Base-by-base conservation (phyloP, 2,888 invertebrate genomes). In the Drosophila suboccidentalis region DNA sequence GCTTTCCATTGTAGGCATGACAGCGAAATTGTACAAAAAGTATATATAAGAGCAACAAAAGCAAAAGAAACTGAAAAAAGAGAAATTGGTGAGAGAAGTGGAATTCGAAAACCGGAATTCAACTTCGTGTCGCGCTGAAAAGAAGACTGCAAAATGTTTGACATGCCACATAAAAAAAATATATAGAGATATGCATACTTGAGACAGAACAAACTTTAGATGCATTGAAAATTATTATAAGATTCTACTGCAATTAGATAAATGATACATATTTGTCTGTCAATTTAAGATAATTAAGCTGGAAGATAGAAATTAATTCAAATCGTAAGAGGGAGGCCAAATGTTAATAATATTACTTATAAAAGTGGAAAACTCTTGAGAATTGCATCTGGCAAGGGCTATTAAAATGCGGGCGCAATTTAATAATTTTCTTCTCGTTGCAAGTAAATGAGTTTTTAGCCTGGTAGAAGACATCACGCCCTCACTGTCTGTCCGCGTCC, bases 1-100 rank as follows among this genome's bases (percentile, higher is more conserved):
- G 15, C 54, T 66, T 57, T 32, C n/a, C 47, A n/a, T 46, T 11
- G 55, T 78, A 63, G 64, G 61, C 67, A 71, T 65, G 65, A 63
- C 71, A 71, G 51, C n/a, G 19, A 57, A 72, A 57, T 22, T 46
- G 38, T 17, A 47, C 15, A 47, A 34, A 49, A 34, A 34, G 17
- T 11, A 43, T 44, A 59, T 11, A 36, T 34, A 38, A 22, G 51
- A 26, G 11, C n/a, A 15, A 9, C n/a, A n/a, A 32, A 50, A 32
- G 13, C n/a, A 60, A 51, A 51, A 34, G 22, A n/a, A 60, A 22
- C 39, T 34, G 29, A 58, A 64, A 13, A 44, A 51, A 3, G 19
- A 34, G 17, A 34, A 29, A 54, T 17, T 29, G 36, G 17, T n/a
- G 59, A 77, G 47, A 57, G 69, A 61, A 62, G 65, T 64, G 67